phyloP scores from a whole-genome alignment of 2,888 invertebrate species.

The Polydrusus tereticollis region DNA sequence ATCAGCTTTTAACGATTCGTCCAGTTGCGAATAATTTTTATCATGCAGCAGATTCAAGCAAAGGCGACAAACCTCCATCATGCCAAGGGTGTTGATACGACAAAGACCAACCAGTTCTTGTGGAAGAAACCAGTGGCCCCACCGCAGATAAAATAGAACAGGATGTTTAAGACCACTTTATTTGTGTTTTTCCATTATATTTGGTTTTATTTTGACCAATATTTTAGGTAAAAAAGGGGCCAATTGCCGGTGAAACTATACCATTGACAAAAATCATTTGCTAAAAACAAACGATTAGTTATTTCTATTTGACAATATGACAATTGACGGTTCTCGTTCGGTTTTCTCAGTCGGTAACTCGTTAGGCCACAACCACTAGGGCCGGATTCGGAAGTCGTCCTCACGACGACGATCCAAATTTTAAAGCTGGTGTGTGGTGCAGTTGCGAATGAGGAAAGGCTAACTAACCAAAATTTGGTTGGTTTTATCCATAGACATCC shows the following conservation, averaged over 20 bases:
- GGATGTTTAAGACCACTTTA: background rate
- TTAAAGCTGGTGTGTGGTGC: no score
- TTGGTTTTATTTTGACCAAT: background rate
- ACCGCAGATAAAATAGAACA: background rate
- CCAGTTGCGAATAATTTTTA: constrained; percentile 10
- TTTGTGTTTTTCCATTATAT: constrained; percentile 7
- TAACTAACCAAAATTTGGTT: no score
- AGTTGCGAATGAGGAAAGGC: no score
- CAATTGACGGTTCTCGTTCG: no score
- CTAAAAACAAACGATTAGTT: no score
- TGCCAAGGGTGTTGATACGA: background rate
- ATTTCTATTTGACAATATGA: no score
- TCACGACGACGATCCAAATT: no score
- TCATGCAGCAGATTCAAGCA: constrained; percentile 20
- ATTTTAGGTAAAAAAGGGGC: background rate
- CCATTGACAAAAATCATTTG: background rate
- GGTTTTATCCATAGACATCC: no score
- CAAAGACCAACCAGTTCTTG: no score
- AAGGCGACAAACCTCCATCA: constrained; percentile 38
- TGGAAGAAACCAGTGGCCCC: background rate
- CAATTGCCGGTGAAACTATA: background rate
- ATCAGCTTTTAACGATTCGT: constrained; percentile 17
- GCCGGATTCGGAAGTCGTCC: no score
- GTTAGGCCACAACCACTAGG: no score
- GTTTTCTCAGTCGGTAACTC: no score